These are phyloP conservation scores for Aphodius granarius DNA, from an alignment of 2,888 invertebrate species.

Conservation along the genomic window DNA sequence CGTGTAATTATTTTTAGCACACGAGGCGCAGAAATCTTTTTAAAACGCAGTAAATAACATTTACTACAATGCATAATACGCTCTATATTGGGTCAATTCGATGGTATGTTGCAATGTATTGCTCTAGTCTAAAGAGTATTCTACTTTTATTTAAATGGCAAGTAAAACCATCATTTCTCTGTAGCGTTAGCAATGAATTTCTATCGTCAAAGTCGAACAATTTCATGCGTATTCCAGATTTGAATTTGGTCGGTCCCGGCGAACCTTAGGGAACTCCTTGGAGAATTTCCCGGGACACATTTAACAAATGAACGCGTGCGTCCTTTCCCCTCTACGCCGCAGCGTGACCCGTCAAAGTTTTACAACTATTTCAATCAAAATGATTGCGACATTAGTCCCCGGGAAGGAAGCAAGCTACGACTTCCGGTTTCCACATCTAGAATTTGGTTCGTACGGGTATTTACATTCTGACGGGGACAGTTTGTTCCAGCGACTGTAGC, in stretches of 20 bases:
- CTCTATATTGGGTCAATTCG: no score
- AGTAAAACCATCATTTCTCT: no score
- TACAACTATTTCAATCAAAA: conserved; percentile 51
- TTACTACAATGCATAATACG: no score
- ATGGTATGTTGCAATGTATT: no score
- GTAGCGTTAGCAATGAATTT: no score
- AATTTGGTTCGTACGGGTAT: conserved; percentile 24
- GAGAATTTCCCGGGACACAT: conserved; percentile 37
- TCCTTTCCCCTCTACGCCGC: conserved; percentile 19
- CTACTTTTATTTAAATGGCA: no score
- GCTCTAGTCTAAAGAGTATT: no score
- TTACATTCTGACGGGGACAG: conserved; percentile 41
- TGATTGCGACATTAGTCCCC: conserved; percentile 47
- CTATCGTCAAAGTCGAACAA: no score
- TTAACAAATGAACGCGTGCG: conserved; percentile 46
- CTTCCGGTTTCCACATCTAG: neutral
- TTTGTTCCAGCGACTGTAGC: conserved; percentile 33
- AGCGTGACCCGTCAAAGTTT: conserved; percentile 44
- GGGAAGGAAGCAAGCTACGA: conserved; percentile 8
- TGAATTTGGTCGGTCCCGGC: neutral
- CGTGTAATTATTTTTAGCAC: no score
- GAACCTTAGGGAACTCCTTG: conserved; percentile 37
- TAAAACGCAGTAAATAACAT: no score
- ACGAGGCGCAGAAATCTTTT: no score
- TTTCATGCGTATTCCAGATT: no score